phyloP scores from a whole-genome alignment of 2,888 invertebrate genomes.

The Catocala nupta region DNA sequence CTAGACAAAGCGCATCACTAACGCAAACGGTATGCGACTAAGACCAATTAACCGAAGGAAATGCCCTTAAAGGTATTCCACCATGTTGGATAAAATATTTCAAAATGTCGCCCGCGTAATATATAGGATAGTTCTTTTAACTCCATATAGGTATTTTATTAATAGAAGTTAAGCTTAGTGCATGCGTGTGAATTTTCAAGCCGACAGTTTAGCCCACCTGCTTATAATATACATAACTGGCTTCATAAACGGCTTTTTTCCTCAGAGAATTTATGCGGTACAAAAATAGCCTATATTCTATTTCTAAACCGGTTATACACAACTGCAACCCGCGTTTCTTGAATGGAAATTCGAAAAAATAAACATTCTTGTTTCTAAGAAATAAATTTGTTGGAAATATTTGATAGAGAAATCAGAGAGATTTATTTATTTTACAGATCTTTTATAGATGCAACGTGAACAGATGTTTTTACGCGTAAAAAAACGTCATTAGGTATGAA shows the following conservation, averaged over 20 bases:
- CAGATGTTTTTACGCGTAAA: no score
- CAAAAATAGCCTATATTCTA: slow-evolving; percentile 49
- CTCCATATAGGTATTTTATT: slow-evolving; percentile 47
- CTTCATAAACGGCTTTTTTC: slow-evolving; percentile 39
- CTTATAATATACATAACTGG: slow-evolving; percentile 44
- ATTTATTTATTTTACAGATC: no score
- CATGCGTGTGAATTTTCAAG: slow-evolving; percentile 31
- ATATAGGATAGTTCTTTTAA: slow-evolving; percentile 49
- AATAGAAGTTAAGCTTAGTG: slow-evolving; percentile 43
- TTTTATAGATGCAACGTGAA: no score
- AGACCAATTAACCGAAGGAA: slow-evolving; percentile 67
- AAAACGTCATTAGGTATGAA: no score
- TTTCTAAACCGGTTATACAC: slow-evolving; percentile 45
- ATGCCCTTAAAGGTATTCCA: slow-evolving; percentile 64
- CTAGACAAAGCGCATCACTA: slow-evolving; percentile 37
- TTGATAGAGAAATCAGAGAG: no score
- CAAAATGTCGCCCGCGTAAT: slow-evolving; percentile 47
- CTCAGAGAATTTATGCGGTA: slow-evolving; percentile 34
- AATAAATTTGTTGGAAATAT: neutral
- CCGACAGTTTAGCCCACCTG: slow-evolving; percentile 42
- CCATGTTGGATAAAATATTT: slow-evolving; percentile 63
- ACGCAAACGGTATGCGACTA: slow-evolving; percentile 40
- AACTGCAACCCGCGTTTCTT: slow-evolving; percentile 31
- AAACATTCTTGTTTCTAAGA: slow-evolving; percentile 10
- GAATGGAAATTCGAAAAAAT: slow-evolving; percentile 45